Evolutionary conservation across 2,888 invertebrate genomes (phyloP).

Genomic region (Zele albiditarsus): DNA sequence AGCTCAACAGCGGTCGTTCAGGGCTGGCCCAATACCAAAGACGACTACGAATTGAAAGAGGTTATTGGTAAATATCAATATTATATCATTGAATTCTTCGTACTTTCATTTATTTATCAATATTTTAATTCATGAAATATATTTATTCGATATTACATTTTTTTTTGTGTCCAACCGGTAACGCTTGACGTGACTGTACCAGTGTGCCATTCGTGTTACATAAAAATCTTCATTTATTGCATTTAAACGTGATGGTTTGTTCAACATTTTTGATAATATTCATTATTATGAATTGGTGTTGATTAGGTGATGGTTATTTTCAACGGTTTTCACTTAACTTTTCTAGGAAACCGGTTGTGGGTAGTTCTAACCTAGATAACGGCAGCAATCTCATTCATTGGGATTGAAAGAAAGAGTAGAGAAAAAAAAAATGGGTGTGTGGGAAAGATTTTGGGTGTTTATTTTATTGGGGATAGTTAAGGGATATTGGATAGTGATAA

Average conservation of each 20-base stretch:
- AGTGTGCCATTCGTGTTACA: constrained; percentile 45
- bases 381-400: not conserved
- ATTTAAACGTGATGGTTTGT: constrained; percentile 18
- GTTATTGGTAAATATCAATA: constrained; percentile 85
- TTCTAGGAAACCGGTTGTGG: constrained; percentile 51
- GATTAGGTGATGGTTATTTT: not conserved
- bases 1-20: constrained; percentile 73
- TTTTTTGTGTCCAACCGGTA: constrained; percentile 16
- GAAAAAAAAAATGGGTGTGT: constrained; percentile 12
- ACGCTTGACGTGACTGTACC: constrained; percentile 25
- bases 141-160: not conserved
- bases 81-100: constrained; percentile 14
- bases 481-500: not conserved
- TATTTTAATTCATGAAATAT: constrained; percentile 3
- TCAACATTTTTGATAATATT: constrained; percentile 18
- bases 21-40: constrained; percentile 91
- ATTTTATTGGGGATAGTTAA: not conserved
- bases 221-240: constrained; percentile 45
- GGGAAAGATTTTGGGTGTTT: not conserved
- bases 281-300: not conserved
- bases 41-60: constrained; percentile 94
- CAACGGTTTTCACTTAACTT: constrained; percentile 41
- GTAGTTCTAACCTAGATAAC: constrained; percentile 52
- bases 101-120: not conserved
- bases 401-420: not conserved